Evolutionary conservation across 1,140 invertebrate genomes (phyloP).

Genomic region (Ips nitidus): DNA sequence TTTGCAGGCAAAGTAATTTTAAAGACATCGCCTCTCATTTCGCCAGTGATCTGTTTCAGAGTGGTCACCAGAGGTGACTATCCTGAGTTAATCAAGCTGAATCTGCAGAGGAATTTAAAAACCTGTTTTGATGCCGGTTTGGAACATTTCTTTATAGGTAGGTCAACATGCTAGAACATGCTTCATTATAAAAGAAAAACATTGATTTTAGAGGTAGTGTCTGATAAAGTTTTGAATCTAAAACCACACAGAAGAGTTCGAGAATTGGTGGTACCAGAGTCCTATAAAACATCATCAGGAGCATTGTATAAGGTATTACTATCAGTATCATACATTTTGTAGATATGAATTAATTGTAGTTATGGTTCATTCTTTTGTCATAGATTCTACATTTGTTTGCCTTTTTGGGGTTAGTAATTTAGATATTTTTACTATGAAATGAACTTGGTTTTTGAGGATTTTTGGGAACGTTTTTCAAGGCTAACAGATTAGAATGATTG

Average conservation of each 20-base stretch:
- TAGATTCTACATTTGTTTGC: too few species aligned
- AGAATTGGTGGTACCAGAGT: conserved; percentile 84
- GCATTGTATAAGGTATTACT: conserved; percentile 83
- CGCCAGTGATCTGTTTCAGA: conserved; percentile 93
- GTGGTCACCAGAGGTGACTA: conserved; percentile 95
- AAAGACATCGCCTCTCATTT: conserved; percentile 82
- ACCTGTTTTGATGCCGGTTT: conserved; percentile 86
- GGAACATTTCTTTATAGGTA: conserved; percentile 87
- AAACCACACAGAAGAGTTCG: conserved; percentile 68
- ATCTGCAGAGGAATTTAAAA: conserved; percentile 87
- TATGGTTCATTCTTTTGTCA: too few species aligned
- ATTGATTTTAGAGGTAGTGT: conserved; percentile 84
- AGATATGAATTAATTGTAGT: too few species aligned
- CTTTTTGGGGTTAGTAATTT: too few species aligned
- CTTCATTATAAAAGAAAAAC: background rate
- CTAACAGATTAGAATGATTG: too few species aligned
- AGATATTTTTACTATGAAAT: too few species aligned
- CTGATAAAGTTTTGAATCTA: conserved; percentile 82
- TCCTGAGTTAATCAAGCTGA: conserved; percentile 86
- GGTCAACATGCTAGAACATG: background rate
- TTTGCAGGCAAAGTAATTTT: conserved; percentile 76
- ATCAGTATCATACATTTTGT: too few species aligned
- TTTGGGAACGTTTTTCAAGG: too few species aligned
- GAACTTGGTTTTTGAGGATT: too few species aligned
- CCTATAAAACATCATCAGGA: conserved; percentile 85